phyloP scores from a whole-genome alignment of 1,140 invertebrate species.

The Lepidostoma basale region DNA sequence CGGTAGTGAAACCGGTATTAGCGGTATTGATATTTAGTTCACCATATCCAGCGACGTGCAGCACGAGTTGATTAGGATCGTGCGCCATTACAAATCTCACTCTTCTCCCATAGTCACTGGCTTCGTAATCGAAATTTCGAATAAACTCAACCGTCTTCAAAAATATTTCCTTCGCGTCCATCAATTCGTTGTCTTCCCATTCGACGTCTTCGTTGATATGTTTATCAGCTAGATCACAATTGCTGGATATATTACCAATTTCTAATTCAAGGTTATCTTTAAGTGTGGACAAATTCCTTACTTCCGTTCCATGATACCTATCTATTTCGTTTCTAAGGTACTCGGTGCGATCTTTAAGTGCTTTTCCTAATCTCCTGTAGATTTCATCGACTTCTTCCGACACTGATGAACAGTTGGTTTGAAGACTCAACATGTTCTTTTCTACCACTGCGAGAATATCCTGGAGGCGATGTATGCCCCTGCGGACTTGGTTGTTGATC shows the following conservation, averaged over 20 bases:
- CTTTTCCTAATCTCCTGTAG: slow-evolving; percentile 85
- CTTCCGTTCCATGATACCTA: slow-evolving; percentile 82
- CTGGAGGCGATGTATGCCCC: slow-evolving; percentile 84
- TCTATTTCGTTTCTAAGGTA: slow-evolving; percentile 88
- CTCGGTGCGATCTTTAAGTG: slow-evolving; percentile 90
- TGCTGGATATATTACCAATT: slow-evolving; percentile 90
- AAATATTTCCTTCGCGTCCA: slow-evolving; percentile 94
- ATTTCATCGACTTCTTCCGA: slow-evolving; percentile 93
- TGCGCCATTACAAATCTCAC: slow-evolving; percentile 85
- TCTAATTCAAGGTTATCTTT: slow-evolving; percentile 93
- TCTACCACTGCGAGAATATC: slow-evolving; percentile 83
- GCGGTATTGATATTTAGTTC: slow-evolving; percentile 80
- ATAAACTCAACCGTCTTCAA: slow-evolving; percentile 92
- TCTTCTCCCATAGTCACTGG: slow-evolving; percentile 83
- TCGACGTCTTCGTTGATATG: slow-evolving; percentile 86
- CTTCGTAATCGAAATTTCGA: slow-evolving; percentile 91
- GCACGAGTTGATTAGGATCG: slow-evolving; percentile 86
- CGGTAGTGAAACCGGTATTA: slow-evolving; percentile 61
- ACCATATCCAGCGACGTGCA: slow-evolving; percentile 84
- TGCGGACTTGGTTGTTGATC: slow-evolving; percentile 90
- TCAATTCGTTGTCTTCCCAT: slow-evolving; percentile 87
- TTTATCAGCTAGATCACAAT: slow-evolving; percentile 96
- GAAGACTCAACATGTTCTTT: slow-evolving; percentile 82
- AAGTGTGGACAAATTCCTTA: slow-evolving; percentile 80
- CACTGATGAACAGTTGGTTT: slow-evolving; percentile 83